These are phyloP conservation scores for Rhinichthys osculus DNA, from an alignment of 2,797 vertebrate genomes.

Conservation along the genomic window DNA sequence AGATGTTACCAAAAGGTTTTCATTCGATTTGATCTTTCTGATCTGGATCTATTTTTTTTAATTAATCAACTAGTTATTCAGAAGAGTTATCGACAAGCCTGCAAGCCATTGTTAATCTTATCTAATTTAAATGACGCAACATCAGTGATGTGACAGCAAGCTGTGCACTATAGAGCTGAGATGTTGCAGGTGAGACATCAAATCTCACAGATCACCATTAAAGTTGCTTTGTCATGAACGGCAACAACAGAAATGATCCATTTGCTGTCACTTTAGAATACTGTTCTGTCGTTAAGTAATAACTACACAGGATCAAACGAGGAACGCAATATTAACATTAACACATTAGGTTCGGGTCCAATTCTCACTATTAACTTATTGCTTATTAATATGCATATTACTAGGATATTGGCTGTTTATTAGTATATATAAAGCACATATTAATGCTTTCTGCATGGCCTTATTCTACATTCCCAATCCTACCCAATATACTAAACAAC, in stretches of 20 bases:
- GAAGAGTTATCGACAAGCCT: neutral
- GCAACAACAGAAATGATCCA: neutral
- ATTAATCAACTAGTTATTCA: neutral
- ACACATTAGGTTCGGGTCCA: no score
- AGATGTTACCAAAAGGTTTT: neutral
- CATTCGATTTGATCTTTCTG: neutral
- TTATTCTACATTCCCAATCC: no score
- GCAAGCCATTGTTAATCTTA: neutral
- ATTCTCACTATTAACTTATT: no score
- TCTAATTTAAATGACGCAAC: neutral
- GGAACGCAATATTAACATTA: neutral
- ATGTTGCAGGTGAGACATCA: neutral
- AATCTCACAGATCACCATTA: neutral
- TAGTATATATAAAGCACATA: no score
- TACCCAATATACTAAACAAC: no score
- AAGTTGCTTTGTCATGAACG: neutral
- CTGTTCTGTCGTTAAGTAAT: neutral
- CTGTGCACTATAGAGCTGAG: neutral
- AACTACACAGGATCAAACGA: neutral
- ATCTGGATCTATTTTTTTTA: neutral
- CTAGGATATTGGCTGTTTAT: no score
- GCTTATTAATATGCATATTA: no score
- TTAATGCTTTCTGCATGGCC: no score
- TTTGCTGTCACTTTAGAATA: neutral
- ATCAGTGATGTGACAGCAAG: neutral